A percentile compares a stretch with the other conserved stretches of the same genome.
These are phyloP conservation scores for Drosophila prosaltans DNA, from an alignment of 1,140 invertebrate genomes.

Conservation along the genomic window DNA sequence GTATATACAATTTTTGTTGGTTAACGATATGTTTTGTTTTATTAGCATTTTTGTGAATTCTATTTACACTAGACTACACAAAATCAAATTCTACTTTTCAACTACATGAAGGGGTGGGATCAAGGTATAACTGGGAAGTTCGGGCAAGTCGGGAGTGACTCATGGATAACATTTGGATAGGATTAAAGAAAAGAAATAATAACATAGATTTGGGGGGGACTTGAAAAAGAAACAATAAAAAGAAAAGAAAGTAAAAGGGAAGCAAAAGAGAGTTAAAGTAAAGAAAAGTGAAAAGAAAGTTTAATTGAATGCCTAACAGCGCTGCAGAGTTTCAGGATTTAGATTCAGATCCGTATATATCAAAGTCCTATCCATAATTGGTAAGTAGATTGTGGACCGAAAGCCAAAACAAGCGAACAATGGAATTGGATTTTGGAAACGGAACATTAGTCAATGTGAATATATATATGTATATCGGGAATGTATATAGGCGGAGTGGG, in stretches of 20 bases:
- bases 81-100: slow-evolving; percentile 70
- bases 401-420: slow-evolving; percentile 29
- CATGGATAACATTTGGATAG: slow-evolving; percentile 74
- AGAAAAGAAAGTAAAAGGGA: slow-evolving; percentile 4
- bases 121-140: slow-evolving; percentile 48
- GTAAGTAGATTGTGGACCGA: slow-evolving; percentile 23
- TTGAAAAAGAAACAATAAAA: slow-evolving; percentile 19
- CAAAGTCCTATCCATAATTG: slow-evolving; percentile 24
- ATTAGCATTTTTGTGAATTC: slow-evolving; percentile 77
- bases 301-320: slow-evolving; percentile 65
- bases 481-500: slow-evolving; percentile 20
- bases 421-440: slow-evolving; percentile 38
- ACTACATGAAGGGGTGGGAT: slow-evolving; percentile 79
- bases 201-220: slow-evolving; percentile 11
- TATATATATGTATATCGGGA: slow-evolving; percentile 14
- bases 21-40: slow-evolving; percentile 27
- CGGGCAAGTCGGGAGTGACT: slow-evolving; percentile 85
- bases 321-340: slow-evolving; percentile 34
- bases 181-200: slow-evolving; percentile 44
- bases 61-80: slow-evolving; percentile 76
- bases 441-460: slow-evolving; percentile 16
- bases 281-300: slow-evolving; percentile 31
- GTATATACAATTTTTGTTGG: slow-evolving; percentile 52
- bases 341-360: background rate
- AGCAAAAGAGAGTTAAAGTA: slow-evolving; percentile 36